Evolutionary conservation across 2,797 vertebrate genomes (phyloP).

Genomic region (Bufotes viridis): DNA sequence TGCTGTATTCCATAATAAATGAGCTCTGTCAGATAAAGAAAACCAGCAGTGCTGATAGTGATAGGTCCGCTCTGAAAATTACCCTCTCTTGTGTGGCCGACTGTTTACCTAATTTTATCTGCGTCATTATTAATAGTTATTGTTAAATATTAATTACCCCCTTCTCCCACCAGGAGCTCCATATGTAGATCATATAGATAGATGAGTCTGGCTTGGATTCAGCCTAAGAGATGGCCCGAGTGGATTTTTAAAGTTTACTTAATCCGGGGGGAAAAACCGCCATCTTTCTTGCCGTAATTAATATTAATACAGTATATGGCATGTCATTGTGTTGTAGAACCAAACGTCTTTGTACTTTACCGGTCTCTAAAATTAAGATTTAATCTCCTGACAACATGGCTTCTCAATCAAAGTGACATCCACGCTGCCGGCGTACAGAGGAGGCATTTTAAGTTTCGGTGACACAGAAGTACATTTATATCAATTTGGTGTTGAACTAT

Average conservation of each 20-base stretch:
- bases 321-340: not conserved
- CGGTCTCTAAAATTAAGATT: constrained; percentile 10
- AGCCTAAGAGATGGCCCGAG: not conserved
- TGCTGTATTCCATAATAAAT: not conserved
- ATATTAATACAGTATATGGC: constrained; percentile 18
- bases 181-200: constrained; percentile 41
- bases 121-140: constrained; percentile 40
- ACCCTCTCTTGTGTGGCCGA: not conserved
- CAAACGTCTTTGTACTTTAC: constrained; percentile 1
- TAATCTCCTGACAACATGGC: constrained; percentile 3
- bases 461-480: no score
- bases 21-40: not conserved
- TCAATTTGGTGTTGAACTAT: no score
- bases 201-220: not conserved
- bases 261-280: not conserved
- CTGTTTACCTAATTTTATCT: constrained; percentile 31
- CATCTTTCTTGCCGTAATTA: constrained; percentile 21
- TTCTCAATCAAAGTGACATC: constrained; percentile 38
- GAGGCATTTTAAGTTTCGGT: not conserved
- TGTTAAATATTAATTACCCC: constrained; percentile 49
- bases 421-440: not conserved
- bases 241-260: constrained; percentile 19
- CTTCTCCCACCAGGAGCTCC: constrained; percentile 30
- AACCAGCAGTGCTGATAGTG: not conserved
- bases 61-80: not conserved